phyloP scores from a whole-genome alignment of 2,113 vertebrate genomes.

The Tragelaphus strepsiceros region DNA sequence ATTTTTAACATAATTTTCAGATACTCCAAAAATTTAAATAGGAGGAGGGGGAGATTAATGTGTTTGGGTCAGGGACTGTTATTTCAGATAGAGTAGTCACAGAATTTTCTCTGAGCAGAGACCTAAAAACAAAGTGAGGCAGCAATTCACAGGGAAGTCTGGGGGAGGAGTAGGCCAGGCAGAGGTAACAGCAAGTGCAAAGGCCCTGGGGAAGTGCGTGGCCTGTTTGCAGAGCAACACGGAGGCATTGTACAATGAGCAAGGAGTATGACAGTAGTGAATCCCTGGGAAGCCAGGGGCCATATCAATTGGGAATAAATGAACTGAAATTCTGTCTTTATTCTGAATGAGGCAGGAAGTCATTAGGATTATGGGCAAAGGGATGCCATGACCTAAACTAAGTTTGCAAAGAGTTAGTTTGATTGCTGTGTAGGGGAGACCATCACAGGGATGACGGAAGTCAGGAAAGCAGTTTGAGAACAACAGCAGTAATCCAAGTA shows the following conservation, averaged over 20 bases:
- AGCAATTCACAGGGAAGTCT: background rate
- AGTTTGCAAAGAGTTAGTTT: background rate
- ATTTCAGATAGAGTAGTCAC: background rate
- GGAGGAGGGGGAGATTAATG: background rate
- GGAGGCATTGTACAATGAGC: background rate
- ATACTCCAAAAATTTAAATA: background rate
- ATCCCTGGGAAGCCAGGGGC: background rate
- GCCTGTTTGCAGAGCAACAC: background rate
- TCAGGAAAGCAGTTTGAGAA: background rate
- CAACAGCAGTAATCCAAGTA: background rate
- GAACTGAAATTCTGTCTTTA: background rate
- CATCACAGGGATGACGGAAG: background rate
- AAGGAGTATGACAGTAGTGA: background rate
- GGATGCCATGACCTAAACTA: background rate
- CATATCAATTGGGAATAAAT: background rate
- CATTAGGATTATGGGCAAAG: background rate
- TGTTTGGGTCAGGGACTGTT: fast-evolving
- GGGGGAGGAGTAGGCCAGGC: background rate
- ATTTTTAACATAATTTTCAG: background rate
- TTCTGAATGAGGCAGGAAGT: background rate
- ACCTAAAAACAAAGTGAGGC: background rate
- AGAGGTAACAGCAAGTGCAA: background rate
- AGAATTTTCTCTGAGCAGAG: background rate
- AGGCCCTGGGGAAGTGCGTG: background rate
- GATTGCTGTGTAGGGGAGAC: background rate